Conservation (phyloP, 35 echinoderm and acorn worm species). For the Lytechinus pictus region DNA sequence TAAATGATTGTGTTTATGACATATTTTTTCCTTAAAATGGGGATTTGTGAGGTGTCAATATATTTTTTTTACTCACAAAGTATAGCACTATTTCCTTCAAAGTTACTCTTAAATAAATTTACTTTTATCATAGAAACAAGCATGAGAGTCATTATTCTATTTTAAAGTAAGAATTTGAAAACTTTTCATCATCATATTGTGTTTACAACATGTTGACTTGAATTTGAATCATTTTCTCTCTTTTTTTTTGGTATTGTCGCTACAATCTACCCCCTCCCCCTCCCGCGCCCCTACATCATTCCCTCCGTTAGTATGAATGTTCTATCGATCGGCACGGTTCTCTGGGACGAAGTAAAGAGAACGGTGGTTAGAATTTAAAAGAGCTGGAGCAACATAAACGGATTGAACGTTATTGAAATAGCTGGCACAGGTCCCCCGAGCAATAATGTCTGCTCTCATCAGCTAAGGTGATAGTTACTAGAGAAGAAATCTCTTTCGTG, state of each 20-base stretch:
- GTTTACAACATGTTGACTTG: background rate
- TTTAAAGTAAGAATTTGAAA: no score
- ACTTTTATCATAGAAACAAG: no score
- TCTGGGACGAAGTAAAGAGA: background rate
- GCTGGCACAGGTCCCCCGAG: background rate
- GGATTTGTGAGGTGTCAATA: no score
- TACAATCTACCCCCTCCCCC: background rate
- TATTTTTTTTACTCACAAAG: no score
- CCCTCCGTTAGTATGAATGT: background rate
- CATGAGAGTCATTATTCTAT: no score
- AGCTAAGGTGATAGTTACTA: background rate
- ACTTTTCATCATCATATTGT: background rate
- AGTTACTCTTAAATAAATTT: no score
- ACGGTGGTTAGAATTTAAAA: background rate
- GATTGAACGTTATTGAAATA: slow-evolving; percentile 32
- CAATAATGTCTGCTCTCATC: background rate
- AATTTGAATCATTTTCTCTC: background rate
- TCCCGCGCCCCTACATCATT: background rate
- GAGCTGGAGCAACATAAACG: slow-evolving; percentile 5
- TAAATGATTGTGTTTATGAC: no score
- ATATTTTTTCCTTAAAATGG: no score
- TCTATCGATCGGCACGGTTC: background rate
- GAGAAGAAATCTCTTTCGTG: background rate
- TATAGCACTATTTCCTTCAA: no score
- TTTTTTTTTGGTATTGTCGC: background rate